Percentiles rank a stretch among this genome's conserved stretches.
Evolutionary conservation across 2,888 invertebrate genomes (phyloP).

Genomic region (Chrysomela aeneicollis): DNA sequence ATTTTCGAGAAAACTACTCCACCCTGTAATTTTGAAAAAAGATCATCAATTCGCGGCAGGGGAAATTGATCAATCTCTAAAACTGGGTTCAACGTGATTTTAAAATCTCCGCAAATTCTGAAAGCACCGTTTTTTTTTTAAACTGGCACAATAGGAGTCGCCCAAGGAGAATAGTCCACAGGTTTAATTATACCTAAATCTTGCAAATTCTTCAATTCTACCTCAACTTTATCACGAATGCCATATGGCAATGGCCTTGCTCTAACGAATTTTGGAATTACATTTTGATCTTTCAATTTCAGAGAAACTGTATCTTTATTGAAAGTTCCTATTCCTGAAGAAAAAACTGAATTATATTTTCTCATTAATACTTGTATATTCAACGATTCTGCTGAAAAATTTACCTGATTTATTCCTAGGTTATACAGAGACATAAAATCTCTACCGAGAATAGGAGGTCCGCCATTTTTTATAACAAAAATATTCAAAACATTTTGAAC

Average conservation of each 20-base stretch:
- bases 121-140: not conserved
- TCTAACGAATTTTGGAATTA: conserved; percentile 29
- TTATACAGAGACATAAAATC: conserved; percentile 5
- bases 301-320: conserved; percentile 29
- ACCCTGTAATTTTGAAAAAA: conserved; percentile 8
- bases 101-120: not conserved
- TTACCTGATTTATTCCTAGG: not conserved
- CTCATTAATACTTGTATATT: not conserved
- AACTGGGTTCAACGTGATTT: not conserved
- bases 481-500: conserved; percentile 4
- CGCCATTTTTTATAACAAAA: conserved; percentile 3
- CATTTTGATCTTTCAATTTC: conserved; percentile 29
- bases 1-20: conserved; percentile 1
- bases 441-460: conserved; percentile 6
- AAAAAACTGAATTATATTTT: conserved; percentile 25
- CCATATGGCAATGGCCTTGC: too few species aligned
- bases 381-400: conserved; percentile 1
- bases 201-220: conserved; percentile 19
- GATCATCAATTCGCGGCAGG: not conserved
- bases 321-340: conserved; percentile 25
- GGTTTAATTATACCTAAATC: conserved; percentile 18
- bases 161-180: conserved; percentile 18
- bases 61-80: not conserved
- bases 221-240: conserved; percentile 27
- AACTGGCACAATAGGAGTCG: conserved; percentile 21